Conservation (phyloP, 2,113 vertebrate species). For the Elephas maximus region DNA sequence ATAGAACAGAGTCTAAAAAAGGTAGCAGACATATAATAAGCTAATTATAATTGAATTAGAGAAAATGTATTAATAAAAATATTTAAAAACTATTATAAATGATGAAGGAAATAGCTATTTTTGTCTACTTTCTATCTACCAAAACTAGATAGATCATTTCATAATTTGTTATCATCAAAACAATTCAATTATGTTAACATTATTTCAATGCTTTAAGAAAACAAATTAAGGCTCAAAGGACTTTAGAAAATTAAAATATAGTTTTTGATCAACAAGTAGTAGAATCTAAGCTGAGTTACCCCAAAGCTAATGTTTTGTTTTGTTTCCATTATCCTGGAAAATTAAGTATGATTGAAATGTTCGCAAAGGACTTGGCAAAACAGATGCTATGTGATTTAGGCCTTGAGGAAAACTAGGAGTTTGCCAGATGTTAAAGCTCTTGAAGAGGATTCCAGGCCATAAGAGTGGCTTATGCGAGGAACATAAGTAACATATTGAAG, state of each 20-base stretch:
- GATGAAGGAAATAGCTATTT: neutral
- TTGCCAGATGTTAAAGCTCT: neutral
- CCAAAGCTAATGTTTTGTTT: neutral
- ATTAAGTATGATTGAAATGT: neutral
- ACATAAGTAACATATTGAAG: neutral
- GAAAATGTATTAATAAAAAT: neutral
- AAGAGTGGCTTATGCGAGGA: neutral
- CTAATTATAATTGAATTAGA: neutral
- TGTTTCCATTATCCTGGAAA: neutral
- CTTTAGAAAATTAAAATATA: neutral
- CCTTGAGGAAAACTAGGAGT: neutral
- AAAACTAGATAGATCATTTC: neutral
- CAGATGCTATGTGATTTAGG: neutral
- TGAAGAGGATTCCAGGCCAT: neutral
- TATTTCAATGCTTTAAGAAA: neutral
- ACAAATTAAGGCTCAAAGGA: neutral
- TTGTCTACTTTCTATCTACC: neutral
- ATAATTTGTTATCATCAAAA: neutral
- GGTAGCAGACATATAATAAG: neutral
- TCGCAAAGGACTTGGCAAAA: constrained; percentile 24
- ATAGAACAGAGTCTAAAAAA: neutral
- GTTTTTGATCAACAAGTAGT: neutral
- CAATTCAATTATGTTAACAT: neutral
- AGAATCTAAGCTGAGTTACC: neutral
- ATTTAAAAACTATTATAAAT: neutral